These are phyloP conservation scores for Platycnemis pennipes DNA, from an alignment of 2,888 invertebrate genomes.

Conservation along the genomic window DNA sequence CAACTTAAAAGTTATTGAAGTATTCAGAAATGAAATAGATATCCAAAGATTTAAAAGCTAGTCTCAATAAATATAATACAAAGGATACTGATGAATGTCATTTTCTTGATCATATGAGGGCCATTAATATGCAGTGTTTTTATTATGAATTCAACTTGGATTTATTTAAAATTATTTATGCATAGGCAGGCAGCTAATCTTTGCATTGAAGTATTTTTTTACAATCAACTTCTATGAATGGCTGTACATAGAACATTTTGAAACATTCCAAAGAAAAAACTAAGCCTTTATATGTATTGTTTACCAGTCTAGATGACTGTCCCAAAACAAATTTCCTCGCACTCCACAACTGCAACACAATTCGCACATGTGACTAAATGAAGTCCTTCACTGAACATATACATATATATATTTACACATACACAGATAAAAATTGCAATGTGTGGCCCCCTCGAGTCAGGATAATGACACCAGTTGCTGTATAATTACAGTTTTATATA, in stretches of 20 bases:
- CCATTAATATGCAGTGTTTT: neutral
- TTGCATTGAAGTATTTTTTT: constrained; percentile 36
- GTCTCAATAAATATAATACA: neutral
- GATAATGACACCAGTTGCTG: neutral
- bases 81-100: neutral
- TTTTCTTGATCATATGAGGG: neutral
- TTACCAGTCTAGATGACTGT: neutral
- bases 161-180: constrained; percentile 3
- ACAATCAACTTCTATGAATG: constrained; percentile 14
- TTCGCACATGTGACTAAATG: constrained; percentile 18
- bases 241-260: constrained; percentile 8
- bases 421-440: constrained; percentile 10
- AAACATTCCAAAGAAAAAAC: neutral
- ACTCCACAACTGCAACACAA: constrained; percentile 17
- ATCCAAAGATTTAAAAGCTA: neutral
- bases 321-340: neutral
- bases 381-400: neutral
- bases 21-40: neutral
- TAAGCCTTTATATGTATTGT: neutral
- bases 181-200: constrained; percentile 11
- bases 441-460: constrained; percentile 35
- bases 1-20: neutral
- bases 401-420: neutral
- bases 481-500: neutral
- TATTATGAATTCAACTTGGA: neutral